Base-by-base conservation (phyloP, 2,888 invertebrate genomes). In the Bellardia bayeri region DNA sequence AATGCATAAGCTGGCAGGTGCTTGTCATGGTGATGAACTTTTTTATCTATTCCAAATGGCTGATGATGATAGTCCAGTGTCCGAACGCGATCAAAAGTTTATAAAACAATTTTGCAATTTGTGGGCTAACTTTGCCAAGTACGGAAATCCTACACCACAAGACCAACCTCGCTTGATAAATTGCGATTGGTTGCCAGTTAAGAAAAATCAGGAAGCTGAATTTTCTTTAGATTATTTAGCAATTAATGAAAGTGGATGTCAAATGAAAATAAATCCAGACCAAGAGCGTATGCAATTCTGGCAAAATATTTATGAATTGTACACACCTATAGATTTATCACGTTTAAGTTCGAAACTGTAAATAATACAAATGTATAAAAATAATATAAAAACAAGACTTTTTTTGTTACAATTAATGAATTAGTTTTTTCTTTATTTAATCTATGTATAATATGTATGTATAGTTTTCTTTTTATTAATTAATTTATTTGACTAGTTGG, bases 41-140 rank as follows among this genome's bases (percentile, higher is more conserved):
- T 94, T 94, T 13, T 96, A 96, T 89, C 85, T 96, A 2, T 94
- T 96, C 42, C 95, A 94, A 90, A 90, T 90, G 88, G 83, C 85
- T 0, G 88, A 84, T 14, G 90, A 91, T 37, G 81, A 89, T 0
- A 4, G 68, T 16, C 71, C 80, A 0, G 51, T 89, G 1, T 84
- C 91, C 0, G 79, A 89, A 0, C 79, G 90, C 7, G 91, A 93
- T 85, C 89, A 88, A 54, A 85, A 88, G 33, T 93, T 95, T 9
- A 92, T 94, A 6, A 91, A 94, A 37, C 93, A 94, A 40, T 92
- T 96, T 90, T 93, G 94, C n/a, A 91, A 93, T 30, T 92, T 96
- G 92, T 96, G 96, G 96, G 94, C 95, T 0, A 95, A 96, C 90
- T 96, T 96, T 91, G 96, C 96, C 0, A 95, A 94, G 90, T 92